Percentiles rank a stretch among this genome's conserved stretches.
Evolutionary conservation across 2,797 vertebrate species (phyloP).

Genomic region (Halcyon leucocephala): DNA sequence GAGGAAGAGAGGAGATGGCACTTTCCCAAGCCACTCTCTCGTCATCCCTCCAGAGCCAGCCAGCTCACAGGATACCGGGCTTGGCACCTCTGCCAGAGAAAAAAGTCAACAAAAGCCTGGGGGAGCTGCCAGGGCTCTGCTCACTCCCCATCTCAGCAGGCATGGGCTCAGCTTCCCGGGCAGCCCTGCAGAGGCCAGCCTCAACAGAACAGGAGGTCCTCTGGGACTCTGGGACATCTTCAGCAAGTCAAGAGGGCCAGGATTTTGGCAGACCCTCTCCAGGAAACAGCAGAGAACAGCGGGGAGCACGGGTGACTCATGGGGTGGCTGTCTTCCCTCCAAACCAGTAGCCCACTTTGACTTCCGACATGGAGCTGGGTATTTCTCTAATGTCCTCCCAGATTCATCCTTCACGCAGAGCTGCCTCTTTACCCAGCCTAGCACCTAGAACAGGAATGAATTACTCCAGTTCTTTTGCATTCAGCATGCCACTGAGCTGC

Average conservation of each 20-base stretch:
- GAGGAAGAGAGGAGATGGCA: background rate
- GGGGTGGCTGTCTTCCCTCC: background rate
- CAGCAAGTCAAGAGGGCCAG: accelerated
- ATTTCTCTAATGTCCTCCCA: conserved; percentile 13
- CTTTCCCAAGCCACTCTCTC: background rate
- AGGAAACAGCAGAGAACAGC: background rate
- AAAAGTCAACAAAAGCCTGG: background rate
- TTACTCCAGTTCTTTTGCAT: background rate
- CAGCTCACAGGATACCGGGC: background rate
- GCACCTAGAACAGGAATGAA: background rate
- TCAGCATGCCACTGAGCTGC: background rate
- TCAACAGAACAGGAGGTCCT: background rate
- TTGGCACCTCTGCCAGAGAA: background rate
- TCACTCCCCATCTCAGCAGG: background rate
- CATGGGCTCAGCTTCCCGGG: background rate
- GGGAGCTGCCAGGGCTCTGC: background rate
- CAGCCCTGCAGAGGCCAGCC: background rate
- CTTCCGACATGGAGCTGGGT: background rate
- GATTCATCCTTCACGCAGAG: background rate
- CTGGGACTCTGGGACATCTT: background rate
- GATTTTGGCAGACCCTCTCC: background rate
- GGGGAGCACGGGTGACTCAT: background rate
- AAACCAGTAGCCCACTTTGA: conserved; percentile 23
- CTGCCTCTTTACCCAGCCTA: background rate
- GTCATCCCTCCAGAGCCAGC: background rate